Base-by-base conservation (phyloP, 2,888 invertebrate genomes). In the Cephus runcator region DNA sequence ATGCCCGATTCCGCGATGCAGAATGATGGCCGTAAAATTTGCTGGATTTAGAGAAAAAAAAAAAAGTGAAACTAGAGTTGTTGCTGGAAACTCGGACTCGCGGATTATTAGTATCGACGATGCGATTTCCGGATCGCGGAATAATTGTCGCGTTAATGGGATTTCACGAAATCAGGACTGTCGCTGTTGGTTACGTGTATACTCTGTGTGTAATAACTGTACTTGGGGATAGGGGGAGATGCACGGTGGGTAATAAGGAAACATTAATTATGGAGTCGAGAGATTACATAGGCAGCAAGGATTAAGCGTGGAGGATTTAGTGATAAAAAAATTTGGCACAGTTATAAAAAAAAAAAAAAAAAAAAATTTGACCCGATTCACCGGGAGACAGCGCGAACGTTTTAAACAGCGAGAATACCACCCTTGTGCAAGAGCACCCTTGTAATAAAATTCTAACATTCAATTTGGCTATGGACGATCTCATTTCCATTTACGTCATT, bases 391-490 rank as follows among this genome's bases (percentile, higher is more conserved):
- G 23, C 11, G 73, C 31, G 34, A 15, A 11, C 15, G 33, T 3
- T 73, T 34, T 40, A 6, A 23, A 34, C 73, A 12, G 73, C n/a
- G n/a, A 23, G n/a, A 12, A 23, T 12, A 73, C 23, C 15, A 30
- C 23, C 35, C n/a, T 34, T 12, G 73, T 12, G 31, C 15, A 30
- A 30, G 4, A 69, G 71, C 71, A 30, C 12, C 15, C n/a, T 36
- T 34, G 73, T 77, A 34, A 78, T 78, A 76, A 81, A 79, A 81
- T 77, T 82, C 78, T 78, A 73, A 82, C 79, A 79, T 82, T 82
- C 81, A 82, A 82, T 82, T 82, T 82, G 73, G 77, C 81, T 79
- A 76, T 79, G 81, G 80, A 81, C 81, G 73, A 69, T 79, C 81
- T 81, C 78, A 82, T 82, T 82, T 81, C 79, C 79, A 82, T 82